Base-by-base conservation (phyloP, 2,888 invertebrate genomes). In the Diachrysia chrysitis region DNA sequence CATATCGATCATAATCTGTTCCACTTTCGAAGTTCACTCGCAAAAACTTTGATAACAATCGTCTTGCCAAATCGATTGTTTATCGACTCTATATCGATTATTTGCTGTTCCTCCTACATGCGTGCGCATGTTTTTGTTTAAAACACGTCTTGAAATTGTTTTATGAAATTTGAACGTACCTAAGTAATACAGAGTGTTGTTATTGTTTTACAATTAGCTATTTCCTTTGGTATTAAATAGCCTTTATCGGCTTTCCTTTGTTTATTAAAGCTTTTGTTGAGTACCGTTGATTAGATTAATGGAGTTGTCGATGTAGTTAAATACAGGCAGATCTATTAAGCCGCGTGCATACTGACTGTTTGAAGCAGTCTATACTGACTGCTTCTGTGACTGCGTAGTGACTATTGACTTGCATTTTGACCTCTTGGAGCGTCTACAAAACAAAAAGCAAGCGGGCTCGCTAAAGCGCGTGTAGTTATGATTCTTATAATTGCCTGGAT, bases 111-210 rank as follows among this genome's bases (percentile, higher is more conserved):
- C 4, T 60, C 51, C 55, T 64, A 54, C 64, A 69, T 53, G 61
- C 73, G 58, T 57, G 16, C 46, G 7, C 25, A 64, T 82, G 78
- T 82, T 83, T 71, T 67, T 60, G 66, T 64, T 82, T 66, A 17
- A 55, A 62, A 66, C 82, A 83, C 82, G 82, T 83, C 76, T 63
- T 69, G 54, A 69, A 71, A 79, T 72, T 72, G 79, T 78, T 81
- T 73, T 71, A 60, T 63, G 63, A 58, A 81, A 71, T 78, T 70
- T 48, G 59, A 66, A 66, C 63, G 60, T 78, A 32, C 32, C 32
- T 32, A 59, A 70, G 73, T 73, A 68, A 63, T 73, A 76, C 81
- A 81, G 65, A 60, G 56, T 75, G 29, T 74, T 79, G 69, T 80
- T 75, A 70, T 80, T 72, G 23, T 23, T 42, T 46, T 68, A 57